Conservation (phyloP, 1,140 invertebrate species). For the Drosophila orena region DNA sequence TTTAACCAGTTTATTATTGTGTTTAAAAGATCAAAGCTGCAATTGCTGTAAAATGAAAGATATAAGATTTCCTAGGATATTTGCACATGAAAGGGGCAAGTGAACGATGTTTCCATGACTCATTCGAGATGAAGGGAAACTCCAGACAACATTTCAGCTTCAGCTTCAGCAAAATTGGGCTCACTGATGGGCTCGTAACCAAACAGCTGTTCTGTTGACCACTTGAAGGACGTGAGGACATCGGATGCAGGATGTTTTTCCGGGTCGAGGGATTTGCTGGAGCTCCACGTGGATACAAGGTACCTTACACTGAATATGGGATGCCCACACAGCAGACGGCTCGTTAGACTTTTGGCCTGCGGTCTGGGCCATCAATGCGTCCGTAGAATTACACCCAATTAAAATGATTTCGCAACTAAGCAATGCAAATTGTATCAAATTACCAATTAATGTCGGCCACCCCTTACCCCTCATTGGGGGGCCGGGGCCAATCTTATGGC, state of each 20-base stretch:
- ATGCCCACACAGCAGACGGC: slow-evolving; percentile 4
- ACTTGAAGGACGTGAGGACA: neutral
- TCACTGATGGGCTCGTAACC: too few relatives aligned
- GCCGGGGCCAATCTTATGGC: neutral
- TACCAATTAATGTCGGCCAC: slow-evolving; percentile 44
- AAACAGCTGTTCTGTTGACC: slow-evolving; percentile 1
- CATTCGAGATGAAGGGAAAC: neutral
- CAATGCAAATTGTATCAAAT: slow-evolving; percentile 59
- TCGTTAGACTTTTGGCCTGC: slow-evolving; percentile 28
- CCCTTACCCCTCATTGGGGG: neutral
- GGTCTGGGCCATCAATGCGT: slow-evolving; percentile 25
- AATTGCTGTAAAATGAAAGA: neutral
- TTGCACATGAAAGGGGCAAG: neutral
- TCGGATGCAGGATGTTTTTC: too few relatives aligned
- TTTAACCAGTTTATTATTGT: too few relatives aligned
- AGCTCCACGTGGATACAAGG: neutral
- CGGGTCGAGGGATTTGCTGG: too few relatives aligned
- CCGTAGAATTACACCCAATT: slow-evolving; percentile 53
- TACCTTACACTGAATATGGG: neutral
- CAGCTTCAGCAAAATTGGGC: neutral
- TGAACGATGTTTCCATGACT: neutral
- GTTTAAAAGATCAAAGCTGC: neutral
- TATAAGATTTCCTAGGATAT: neutral
- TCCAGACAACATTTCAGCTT: neutral
- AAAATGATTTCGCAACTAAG: slow-evolving; percentile 46